These are phyloP conservation scores for Podarcis siculus DNA, from an alignment of 2,797 vertebrate species.

Conservation along the genomic window DNA sequence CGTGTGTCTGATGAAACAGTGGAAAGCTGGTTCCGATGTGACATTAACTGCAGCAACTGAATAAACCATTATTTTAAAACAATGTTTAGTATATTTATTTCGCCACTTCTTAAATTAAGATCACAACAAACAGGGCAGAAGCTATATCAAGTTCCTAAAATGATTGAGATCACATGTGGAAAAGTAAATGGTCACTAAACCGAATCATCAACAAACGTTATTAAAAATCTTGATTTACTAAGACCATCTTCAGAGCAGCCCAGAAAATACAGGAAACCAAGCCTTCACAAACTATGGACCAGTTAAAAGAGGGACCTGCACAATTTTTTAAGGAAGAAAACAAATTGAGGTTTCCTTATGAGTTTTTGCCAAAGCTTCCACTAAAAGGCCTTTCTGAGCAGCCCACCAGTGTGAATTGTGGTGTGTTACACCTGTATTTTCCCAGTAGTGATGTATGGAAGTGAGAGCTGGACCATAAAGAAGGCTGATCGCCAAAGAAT, in stretches of 20 bases:
- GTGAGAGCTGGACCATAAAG: too few relatives aligned
- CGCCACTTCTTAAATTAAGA: neutral
- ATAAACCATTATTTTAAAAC: neutral
- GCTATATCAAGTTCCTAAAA: neutral
- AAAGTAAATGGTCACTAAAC: neutral
- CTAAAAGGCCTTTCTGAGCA: neutral
- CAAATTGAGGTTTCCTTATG: neutral
- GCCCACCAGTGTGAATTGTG: neutral
- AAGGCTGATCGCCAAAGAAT: too few relatives aligned
- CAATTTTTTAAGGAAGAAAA: neutral
- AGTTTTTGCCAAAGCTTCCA: neutral
- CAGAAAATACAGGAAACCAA: too few relatives aligned
- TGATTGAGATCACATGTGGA: neutral
- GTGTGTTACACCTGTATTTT: neutral
- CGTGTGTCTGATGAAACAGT: neutral
- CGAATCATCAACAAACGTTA: fast-evolving
- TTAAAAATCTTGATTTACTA: neutral
- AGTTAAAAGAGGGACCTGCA: neutral
- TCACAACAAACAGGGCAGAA: neutral
- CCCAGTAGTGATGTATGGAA: too few relatives aligned
- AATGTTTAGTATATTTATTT: neutral
- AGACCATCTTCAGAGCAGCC: neutral
- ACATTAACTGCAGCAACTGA: neutral
- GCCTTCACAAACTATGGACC: too few relatives aligned
- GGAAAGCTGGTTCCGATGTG: neutral